phyloP scores from a whole-genome alignment of 2,113 vertebrate genomes.

The Hymenochirus boettgeri region DNA sequence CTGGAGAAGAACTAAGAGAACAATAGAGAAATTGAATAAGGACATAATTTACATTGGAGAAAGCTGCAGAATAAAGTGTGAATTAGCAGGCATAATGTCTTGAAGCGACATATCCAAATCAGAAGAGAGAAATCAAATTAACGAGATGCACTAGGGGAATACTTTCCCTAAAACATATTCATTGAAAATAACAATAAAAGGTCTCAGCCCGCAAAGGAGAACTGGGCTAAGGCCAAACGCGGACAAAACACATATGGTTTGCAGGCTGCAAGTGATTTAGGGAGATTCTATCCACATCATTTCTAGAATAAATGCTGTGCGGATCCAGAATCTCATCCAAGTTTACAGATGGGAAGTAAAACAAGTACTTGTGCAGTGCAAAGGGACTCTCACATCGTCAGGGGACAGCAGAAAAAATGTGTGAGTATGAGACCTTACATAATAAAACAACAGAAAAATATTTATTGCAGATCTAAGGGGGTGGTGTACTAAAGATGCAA shows the following conservation, averaged over 20 bases:
- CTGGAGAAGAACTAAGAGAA: slow-evolving; percentile 21
- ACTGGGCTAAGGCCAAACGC: slow-evolving; percentile 6
- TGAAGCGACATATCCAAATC: neutral
- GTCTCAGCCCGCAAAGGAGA: slow-evolving; percentile 12
- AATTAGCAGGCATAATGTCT: neutral
- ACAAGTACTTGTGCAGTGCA: neutral
- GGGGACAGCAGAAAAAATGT: slow-evolving; percentile 11
- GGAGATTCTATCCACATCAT: slow-evolving; percentile 16
- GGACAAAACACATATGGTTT: neutral
- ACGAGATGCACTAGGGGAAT: slow-evolving; percentile 7
- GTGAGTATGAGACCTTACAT: slow-evolving; percentile 14
- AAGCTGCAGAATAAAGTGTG: neutral
- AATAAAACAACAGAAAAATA: neutral
- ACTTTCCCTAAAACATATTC: slow-evolving; percentile 26
- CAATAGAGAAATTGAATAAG: slow-evolving; percentile 16
- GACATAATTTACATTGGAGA: slow-evolving; percentile 10
- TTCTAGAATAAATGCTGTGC: slow-evolving; percentile 13
- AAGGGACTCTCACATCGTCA: neutral
- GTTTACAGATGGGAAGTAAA: slow-evolving; percentile 23
- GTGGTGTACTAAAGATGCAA: no score
- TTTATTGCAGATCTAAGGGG: no score
- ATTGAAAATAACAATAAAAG: slow-evolving; percentile 19
- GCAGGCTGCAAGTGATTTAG: slow-evolving; percentile 32
- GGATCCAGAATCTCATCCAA: slow-evolving; percentile 23
- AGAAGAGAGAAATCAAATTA: slow-evolving; percentile 5